phyloP scores from a whole-genome alignment of 2,797 vertebrate genomes.

The Trachops cirrhosus region DNA sequence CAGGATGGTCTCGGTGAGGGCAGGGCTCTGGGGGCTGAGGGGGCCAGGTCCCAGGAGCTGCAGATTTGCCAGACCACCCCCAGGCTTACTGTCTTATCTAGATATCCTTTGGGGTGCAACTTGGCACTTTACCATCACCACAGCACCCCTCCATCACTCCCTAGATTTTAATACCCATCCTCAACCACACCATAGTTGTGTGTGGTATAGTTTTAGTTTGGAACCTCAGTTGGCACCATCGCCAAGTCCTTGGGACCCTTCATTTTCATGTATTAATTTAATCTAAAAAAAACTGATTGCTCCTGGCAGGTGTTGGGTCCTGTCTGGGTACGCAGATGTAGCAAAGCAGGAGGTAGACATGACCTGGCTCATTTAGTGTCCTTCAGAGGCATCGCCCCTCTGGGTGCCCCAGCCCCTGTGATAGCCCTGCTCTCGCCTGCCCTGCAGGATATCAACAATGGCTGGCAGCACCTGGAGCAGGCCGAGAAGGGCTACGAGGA shows the following conservation, averaged over 20 bases:
- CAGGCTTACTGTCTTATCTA: background rate
- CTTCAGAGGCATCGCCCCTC: background rate
- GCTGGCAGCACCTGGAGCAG: constrained; percentile 94
- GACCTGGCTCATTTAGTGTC: background rate
- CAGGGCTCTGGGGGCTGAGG: fast-evolving
- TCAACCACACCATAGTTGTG: background rate
- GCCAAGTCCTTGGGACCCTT: background rate
- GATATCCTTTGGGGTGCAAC: background rate
- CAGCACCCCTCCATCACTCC: too few species aligned
- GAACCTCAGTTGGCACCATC: background rate
- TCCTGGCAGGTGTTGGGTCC: background rate
- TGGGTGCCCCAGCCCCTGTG: too few species aligned
- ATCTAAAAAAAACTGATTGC: background rate
- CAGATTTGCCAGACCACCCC: background rate
- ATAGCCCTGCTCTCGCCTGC: background rate
- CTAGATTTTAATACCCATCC: background rate
- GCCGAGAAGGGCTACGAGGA: constrained; percentile 96
- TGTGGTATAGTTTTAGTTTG: background rate
- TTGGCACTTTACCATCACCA: background rate
- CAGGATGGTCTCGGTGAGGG: constrained; percentile 93
- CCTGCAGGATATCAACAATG: constrained; percentile 90
- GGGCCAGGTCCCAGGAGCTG: background rate
- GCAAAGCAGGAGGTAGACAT: background rate
- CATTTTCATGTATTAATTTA: background rate
- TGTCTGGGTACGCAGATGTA: background rate